Conservation (phyloP, 2,888 invertebrate species). For the Girardia tigrina region DNA sequence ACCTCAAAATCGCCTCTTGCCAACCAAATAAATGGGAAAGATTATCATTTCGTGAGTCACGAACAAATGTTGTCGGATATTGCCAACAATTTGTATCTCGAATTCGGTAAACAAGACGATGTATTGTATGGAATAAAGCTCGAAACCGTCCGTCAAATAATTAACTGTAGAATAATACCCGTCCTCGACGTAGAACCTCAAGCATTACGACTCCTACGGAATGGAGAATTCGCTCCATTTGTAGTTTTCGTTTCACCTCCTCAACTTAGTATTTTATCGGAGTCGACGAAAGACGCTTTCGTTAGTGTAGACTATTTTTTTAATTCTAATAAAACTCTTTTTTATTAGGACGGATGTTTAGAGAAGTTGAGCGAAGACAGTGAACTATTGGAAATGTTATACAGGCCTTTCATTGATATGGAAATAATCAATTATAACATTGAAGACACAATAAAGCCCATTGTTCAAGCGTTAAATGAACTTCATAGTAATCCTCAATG, state of each 20-base stretch:
- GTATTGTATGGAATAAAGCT: neutral
- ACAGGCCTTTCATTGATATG: slow-evolving; percentile 15
- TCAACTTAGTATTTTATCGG: neutral
- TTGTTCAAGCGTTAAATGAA: slow-evolving; percentile 11
- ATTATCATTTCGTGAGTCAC: slow-evolving; percentile 17
- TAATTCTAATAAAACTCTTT: neutral
- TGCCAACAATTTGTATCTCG: neutral
- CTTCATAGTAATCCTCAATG: slow-evolving; percentile 8
- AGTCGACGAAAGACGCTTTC: neutral
- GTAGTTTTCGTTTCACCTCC: neutral
- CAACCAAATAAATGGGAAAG: slow-evolving; percentile 4
- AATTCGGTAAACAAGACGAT: slow-evolving; percentile 1
- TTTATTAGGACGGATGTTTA: neutral
- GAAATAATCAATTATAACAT: neutral
- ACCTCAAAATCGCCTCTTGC: slow-evolving; percentile 12
- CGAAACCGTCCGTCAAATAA: slow-evolving; percentile 14
- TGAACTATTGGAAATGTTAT: slow-evolving; percentile 6
- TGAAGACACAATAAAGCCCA: slow-evolving; percentile 3
- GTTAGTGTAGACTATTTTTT: neutral
- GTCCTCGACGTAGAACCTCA: neutral
- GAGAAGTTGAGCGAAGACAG: neutral
- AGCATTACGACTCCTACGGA: neutral
- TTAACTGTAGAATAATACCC: neutral
- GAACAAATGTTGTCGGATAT: slow-evolving; percentile 10
- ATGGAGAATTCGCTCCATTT: slow-evolving; percentile 18